Conservation (phyloP, 2,113 vertebrate genomes). For the Oreamnos americanus region DNA sequence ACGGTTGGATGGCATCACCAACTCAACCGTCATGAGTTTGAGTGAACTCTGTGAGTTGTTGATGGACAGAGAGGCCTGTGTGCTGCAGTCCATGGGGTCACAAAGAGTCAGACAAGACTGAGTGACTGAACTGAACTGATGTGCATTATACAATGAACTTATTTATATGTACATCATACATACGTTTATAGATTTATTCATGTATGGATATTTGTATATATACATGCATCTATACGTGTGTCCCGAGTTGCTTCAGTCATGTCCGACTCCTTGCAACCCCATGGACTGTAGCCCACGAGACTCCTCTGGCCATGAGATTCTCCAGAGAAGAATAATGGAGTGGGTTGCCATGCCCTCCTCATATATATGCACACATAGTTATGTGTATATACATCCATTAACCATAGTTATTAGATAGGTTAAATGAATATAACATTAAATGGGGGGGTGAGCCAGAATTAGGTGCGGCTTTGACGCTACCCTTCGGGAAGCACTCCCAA, state of each 20-base stretch:
- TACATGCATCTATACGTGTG: neutral
- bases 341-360: neutral
- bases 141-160: too few relatives aligned
- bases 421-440: neutral
- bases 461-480: neutral
- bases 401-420: neutral
- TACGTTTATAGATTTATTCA: neutral
- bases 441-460: too few relatives aligned
- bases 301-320: neutral
- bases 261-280: neutral
- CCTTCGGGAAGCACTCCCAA: neutral
- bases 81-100: neutral
- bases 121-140: neutral
- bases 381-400: too few relatives aligned
- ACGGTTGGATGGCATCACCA: neutral
- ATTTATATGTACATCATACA: neutral
- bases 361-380: neutral
- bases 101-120: accelerated
- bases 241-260: neutral
- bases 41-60: accelerated
- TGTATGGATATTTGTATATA: neutral
- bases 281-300: neutral
- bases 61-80: neutral
- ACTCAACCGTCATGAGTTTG: neutral
- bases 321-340: neutral